phyloP scores from a whole-genome alignment of 1,140 invertebrate species.

The Antheraea mylitta region DNA sequence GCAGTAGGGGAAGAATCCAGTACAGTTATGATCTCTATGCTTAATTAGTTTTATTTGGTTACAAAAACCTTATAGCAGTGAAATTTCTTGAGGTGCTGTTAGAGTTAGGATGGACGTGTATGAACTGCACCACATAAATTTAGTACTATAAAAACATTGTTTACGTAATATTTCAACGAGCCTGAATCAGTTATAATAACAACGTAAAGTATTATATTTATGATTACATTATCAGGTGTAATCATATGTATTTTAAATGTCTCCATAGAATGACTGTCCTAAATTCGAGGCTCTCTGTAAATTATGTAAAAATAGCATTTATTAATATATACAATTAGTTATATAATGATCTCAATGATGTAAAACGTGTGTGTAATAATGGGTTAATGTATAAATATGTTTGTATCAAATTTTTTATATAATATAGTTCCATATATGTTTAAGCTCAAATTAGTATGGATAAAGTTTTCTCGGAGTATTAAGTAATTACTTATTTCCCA shows the following conservation, averaged over 20 bases:
- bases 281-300: slow-evolving; percentile 17
- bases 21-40: no score
- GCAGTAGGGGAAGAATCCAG: no score
- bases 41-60: no score
- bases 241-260: background rate
- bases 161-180: no score
- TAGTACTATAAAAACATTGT: no score
- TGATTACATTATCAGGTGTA: no score
- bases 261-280: background rate
- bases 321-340: slow-evolving; percentile 18
- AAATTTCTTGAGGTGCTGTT: no score
- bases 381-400: background rate
- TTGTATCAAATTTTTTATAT: background rate
- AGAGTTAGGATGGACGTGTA: no score
- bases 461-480: background rate
- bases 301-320: slow-evolving; percentile 23
- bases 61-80: no score
- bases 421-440: background rate
- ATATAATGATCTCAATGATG: slow-evolving; percentile 24
- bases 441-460: background rate
- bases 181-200: no score
- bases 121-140: no score
- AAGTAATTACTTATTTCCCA: background rate
- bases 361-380: slow-evolving; percentile 9
- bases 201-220: no score